These are phyloP conservation scores for Coptodon bakossiorum DNA, from an alignment of 2,113 vertebrate species.

Conservation along the genomic window DNA sequence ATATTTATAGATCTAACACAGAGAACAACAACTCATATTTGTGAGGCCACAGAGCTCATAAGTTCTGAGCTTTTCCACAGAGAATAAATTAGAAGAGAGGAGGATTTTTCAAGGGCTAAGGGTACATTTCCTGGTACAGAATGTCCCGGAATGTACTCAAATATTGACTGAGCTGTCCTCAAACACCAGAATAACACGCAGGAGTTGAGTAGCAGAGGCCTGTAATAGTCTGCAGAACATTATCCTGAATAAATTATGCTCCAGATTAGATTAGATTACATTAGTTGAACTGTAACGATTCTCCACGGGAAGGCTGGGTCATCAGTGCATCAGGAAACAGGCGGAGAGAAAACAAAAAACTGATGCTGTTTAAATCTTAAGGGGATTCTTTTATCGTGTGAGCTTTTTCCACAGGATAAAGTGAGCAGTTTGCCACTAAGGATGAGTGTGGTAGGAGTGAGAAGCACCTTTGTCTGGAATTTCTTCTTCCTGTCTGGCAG, in stretches of 20 bases:
- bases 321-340: background rate
- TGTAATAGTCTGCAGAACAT: background rate
- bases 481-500: slow-evolving; percentile 94
- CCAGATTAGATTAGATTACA: slow-evolving; percentile 42
- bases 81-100: slow-evolving; percentile 7
- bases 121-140: slow-evolving; percentile 9
- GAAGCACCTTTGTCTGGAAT: slow-evolving; percentile 82
- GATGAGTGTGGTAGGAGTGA: background rate
- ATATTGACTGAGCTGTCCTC: slow-evolving; percentile 34
- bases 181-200: slow-evolving; percentile 14
- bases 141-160: slow-evolving; percentile 6
- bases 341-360: background rate
- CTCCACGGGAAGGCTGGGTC: background rate
- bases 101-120: background rate
- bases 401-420: background rate
- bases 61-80: background rate
- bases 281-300: slow-evolving; percentile 11
- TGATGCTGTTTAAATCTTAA: background rate
- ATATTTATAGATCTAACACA: background rate
- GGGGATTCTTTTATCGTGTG: background rate
- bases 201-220: background rate
- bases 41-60: background rate
- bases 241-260: slow-evolving; percentile 30
- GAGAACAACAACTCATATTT: background rate
- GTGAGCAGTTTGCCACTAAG: background rate